Base-by-base conservation (phyloP, 1,140 invertebrate genomes). In the Aphelenchoides besseyi region DNA sequence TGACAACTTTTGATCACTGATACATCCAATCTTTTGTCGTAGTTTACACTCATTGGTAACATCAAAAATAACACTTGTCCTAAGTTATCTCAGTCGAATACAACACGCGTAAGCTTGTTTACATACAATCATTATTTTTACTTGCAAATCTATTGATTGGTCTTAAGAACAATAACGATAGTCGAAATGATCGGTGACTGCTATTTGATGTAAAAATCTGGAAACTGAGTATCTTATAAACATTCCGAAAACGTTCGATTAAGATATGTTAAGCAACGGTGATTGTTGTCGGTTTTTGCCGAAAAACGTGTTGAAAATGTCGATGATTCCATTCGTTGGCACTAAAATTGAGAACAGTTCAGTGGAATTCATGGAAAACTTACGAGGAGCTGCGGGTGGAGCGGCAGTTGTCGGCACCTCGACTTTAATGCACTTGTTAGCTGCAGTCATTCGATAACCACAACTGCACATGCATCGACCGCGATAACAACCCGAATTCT, bases 401-500 rank as follows among this genome's bases (percentile, higher is more conserved):
- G 71, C 54, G 23, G 67, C 70, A 26, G 81, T 82, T 29, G 75
- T 69, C 26, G 80, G 79, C 9, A 70, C 32, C 28, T 76, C 75
- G 37, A 82, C 28, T 54, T 73, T 69, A 23, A 81, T 67, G 41
- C 80, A 82, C 63, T 83, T 83, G 41, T 72, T 79, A 23, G 70
- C 32, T 33, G 68, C 61, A 3, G 74, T 54, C 68, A 73, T 74
- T 48, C 69, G 41, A 66, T 77, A 82, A 32, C 71, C 75, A 68
- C 81, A 83, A 16, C 80, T 68, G 70, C 82, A 83, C 57, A 75
- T 57, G 53, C 82, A 83, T 37, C 82, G 52, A 18, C 82, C 82
- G 18, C 82, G 68, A 54, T 83, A 83, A 54, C 82, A 83, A 2
- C 82, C 82, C 2, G 82, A 79, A 41, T 83, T 82, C 16, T 74